Evolutionary conservation across 2,113 vertebrate genomes (phyloP), one percentile per base, ranked within the genome.

Genomic region (Phodopus roborovskii): DNA sequence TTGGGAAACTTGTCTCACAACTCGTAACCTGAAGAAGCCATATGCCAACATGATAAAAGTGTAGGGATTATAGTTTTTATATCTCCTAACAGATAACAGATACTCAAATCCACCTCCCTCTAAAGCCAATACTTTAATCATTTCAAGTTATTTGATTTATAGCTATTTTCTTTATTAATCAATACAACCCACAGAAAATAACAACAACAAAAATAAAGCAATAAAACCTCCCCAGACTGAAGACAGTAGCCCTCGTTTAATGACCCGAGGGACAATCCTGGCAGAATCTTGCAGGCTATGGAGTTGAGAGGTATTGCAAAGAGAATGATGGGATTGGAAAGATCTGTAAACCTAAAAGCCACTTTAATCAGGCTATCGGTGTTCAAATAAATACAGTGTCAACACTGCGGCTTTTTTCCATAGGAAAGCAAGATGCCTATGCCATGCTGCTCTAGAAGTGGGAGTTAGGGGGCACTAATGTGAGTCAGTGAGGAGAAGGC

Each of bases 131-230:
- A 70, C 10, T 15, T 19, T 70, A 33, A 64, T 50, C 26, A 75
- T n/a, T 97, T 75, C 88, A 88, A 91, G 9, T 58, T n/a, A 24
- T 60, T 92, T 91, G 64, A 58, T 82, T 84, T 48, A 15, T n/a
- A 81, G 82, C 8, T 33, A 62, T 28, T 60, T 39, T 56, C 36
- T 60, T 92, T 87, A 50, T 48, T 81, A 60, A 71, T 48, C n/a
- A 81, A 36, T 58, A 79, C 66, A 58, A 58, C 60, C 71, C 68
- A 70, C 7, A 60, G 66, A 77, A 39, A 75, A 78, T 68, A 26
- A 62, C 88, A 79, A 78, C 6, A 22, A 74, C 82, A 56, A n/a
- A 70, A 64, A 24, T 45, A 66, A 94, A 89, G 36, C 5, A 28
- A 15, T 16, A 26, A 42, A 7, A 20, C 28, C 7, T 91, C 26